Evolutionary conservation across 2,888 invertebrate species (phyloP).

Genomic region (Noctua pronuba): DNA sequence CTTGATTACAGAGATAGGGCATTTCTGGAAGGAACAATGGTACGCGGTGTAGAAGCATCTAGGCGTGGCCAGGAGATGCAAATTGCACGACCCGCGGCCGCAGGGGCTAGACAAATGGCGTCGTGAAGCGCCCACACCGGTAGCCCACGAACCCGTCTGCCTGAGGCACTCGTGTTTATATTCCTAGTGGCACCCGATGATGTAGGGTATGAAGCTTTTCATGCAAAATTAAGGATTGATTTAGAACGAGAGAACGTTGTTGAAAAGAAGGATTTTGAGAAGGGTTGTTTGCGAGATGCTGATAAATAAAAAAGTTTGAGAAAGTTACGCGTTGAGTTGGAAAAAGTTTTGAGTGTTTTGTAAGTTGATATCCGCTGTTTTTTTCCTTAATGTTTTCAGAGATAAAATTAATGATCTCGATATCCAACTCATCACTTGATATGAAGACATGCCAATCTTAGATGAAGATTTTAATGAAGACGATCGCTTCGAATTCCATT

Average conservation of each 20-base stretch:
- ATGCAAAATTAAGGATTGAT: conserved; percentile 58
- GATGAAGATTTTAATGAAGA: conserved; percentile 9
- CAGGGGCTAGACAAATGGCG: conserved; percentile 86
- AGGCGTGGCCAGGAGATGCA: conserved; percentile 86
- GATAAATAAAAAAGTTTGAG: conserved; percentile 44
- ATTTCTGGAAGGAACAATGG: conserved; percentile 78
- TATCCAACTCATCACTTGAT: background rate
- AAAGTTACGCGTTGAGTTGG: conserved; percentile 29
- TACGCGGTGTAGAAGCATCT: conserved; percentile 83
- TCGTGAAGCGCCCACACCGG: conserved; percentile 88
- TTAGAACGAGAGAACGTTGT: conserved; percentile 36
- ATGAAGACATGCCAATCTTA: background rate
- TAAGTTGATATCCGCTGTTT: conserved; percentile 20
- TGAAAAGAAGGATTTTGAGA: conserved; percentile 29
- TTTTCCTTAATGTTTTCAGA: conserved; percentile 7
- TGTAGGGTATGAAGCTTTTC: conserved; percentile 55
- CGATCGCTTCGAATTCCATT: conserved; percentile 13
- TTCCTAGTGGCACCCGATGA: conserved; percentile 62
- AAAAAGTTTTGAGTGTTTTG: conserved; percentile 33
- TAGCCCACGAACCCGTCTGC: conserved; percentile 83
- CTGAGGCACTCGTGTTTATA: conserved; percentile 66
- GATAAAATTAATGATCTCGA: conserved; percentile 1
- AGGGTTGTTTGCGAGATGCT: conserved; percentile 42
- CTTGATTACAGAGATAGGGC: conserved; percentile 72
- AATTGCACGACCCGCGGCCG: conserved; percentile 83